phyloP scores from a whole-genome alignment of 2,888 invertebrate genomes.

The Eulithis prunata region DNA sequence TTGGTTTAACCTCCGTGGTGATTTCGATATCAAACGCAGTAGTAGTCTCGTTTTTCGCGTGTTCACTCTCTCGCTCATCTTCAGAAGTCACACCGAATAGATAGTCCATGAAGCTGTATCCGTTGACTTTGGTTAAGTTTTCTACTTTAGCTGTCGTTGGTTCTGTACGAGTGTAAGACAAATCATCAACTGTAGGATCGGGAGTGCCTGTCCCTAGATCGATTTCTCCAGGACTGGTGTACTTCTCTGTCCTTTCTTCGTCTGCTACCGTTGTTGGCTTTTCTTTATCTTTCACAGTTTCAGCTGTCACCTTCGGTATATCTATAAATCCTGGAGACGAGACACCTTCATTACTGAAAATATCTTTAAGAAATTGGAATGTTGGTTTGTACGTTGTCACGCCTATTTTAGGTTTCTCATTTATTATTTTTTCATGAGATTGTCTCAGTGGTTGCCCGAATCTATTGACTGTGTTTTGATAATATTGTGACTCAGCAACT shows the following conservation, averaged over 20 bases:
- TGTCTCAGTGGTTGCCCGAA: conserved; percentile 61
- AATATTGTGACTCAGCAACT: conserved; percentile 90
- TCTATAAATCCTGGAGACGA: conserved; percentile 50
- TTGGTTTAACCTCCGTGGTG: conserved; percentile 58
- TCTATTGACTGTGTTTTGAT: conserved; percentile 84
- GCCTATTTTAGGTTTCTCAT: conserved; percentile 52
- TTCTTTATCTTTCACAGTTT: conserved; percentile 39
- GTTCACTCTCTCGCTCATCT: conserved; percentile 44
- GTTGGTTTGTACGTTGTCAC: conserved; percentile 75
- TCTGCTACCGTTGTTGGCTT: conserved; percentile 46
- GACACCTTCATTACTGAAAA: conserved; percentile 56
- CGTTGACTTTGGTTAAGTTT: conserved; percentile 31
- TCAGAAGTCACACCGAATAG: conserved; percentile 70
- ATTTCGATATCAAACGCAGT: conserved; percentile 51
- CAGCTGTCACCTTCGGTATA: conserved; percentile 59
- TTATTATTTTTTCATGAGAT: conserved; percentile 57
- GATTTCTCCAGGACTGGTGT: conserved; percentile 65
- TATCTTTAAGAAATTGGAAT: conserved; percentile 63
- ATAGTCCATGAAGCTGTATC: conserved; percentile 73
- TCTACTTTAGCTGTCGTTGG: conserved; percentile 53
- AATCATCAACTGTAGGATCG: conserved; percentile 66
- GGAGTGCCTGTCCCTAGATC: conserved; percentile 74
- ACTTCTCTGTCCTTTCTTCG: conserved; percentile 54
- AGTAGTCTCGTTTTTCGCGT: conserved; percentile 43
- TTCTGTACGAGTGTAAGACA: conserved; percentile 64